Conservation (phyloP, 2,797 vertebrate species). For the Naso thynnoides region DNA sequence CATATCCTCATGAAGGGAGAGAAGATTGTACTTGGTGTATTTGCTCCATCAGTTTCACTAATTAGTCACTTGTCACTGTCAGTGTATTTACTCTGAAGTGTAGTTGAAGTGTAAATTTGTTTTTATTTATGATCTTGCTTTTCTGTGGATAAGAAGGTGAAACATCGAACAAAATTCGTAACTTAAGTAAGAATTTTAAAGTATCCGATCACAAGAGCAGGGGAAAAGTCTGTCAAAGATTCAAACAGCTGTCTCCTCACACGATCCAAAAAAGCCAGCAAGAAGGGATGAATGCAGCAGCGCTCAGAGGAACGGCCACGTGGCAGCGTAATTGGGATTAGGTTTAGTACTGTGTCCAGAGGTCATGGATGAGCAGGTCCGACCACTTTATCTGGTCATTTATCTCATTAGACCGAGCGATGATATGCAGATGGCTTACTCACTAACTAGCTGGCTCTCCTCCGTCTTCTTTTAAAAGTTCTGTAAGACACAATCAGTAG, state of each 20-base stretch:
- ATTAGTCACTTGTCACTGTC: background rate
- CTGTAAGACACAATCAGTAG: conserved; percentile 5
- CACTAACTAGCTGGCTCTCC: background rate
- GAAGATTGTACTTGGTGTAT: background rate
- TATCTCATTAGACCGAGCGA: conserved; percentile 3
- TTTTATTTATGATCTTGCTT: background rate
- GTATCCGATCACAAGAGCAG: no score
- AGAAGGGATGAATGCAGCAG: conserved; percentile 70
- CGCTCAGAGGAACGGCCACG: background rate
- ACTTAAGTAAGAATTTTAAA: no score
- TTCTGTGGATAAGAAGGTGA: background rate
- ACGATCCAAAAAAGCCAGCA: conserved; percentile 73
- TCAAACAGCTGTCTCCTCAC: no score
- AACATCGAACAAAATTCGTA: no score
- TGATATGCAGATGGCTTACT: background rate
- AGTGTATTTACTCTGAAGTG: conserved; percentile 3
- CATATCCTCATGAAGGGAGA: background rate
- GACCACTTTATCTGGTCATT: conserved; percentile 18
- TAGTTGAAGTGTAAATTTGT: no score
- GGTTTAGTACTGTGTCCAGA: conserved; percentile 14
- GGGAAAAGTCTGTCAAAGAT: no score
- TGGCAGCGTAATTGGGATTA: conserved; percentile 16
- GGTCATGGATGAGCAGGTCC: conserved; percentile 20
- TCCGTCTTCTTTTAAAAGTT: background rate
- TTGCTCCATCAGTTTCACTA: background rate